A percentile compares a stretch with the other conserved stretches of the same genome.
phyloP scores from a whole-genome alignment of 1,140 invertebrate species.

The Drosophila pseudoananassae region DNA sequence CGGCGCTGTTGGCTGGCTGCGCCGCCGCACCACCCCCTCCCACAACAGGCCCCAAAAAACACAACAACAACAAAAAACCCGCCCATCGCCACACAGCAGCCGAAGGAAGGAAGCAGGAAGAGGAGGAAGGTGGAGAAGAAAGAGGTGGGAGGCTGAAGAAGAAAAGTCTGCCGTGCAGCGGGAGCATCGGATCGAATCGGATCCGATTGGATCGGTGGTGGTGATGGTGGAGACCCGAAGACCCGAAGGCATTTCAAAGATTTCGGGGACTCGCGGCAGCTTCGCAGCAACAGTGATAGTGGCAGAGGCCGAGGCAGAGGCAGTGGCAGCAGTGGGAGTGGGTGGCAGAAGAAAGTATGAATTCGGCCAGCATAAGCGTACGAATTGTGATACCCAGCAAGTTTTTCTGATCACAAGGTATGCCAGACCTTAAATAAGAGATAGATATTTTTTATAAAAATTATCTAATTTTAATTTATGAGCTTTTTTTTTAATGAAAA shows the following conservation, averaged over 20 bases:
- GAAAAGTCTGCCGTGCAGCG: constrained; percentile 47
- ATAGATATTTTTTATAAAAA: not conserved
- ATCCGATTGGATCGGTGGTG: constrained; percentile 15
- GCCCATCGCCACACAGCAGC: constrained; percentile 31
- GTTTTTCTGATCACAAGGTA: not conserved
- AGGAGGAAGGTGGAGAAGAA: too few relatives aligned
- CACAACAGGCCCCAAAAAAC: constrained; percentile 3
- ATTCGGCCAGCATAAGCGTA: constrained; percentile 56
- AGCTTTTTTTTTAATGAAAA: too few relatives aligned
- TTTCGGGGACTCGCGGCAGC: constrained; percentile 20
- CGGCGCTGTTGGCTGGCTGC: constrained; percentile 11
- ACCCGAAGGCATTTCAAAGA: constrained; percentile 18
- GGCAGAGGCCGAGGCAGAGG: constrained; percentile 41
- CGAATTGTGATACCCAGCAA: constrained; percentile 16
- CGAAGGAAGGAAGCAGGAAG: constrained; percentile 19
- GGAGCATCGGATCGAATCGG: constrained; percentile 45
- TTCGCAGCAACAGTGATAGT: constrained; percentile 29
- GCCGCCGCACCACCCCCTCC: constrained; percentile 14
- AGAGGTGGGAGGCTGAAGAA: not conserved
- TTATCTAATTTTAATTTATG: too few relatives aligned
- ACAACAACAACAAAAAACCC: too few relatives aligned
- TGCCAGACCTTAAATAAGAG: not conserved
- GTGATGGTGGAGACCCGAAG: constrained; percentile 14
- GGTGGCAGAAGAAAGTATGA: constrained; percentile 73
- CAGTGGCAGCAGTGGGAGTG: constrained; percentile 53